Percentiles rank a stretch among this genome's conserved stretches.
These are phyloP conservation scores for Craseonycteris thonglongyai DNA, from an alignment of 2,113 vertebrate genomes.

Conservation along the genomic window DNA sequence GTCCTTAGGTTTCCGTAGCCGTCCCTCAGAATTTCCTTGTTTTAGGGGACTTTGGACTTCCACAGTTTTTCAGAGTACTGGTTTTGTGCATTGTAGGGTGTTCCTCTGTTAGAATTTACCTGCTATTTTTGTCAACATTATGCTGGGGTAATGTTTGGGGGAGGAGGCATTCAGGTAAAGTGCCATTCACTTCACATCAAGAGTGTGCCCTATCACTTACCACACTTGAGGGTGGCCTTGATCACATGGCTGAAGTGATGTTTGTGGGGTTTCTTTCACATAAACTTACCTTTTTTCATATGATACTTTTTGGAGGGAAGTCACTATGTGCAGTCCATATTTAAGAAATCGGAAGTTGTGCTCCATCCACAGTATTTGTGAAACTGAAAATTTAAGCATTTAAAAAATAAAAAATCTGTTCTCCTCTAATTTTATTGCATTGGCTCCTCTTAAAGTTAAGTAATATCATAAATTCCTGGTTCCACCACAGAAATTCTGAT, in stretches of 20 bases:
- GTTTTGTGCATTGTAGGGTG: neutral
- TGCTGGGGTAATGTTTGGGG: neutral
- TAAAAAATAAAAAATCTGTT: neutral
- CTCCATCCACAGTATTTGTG: neutral
- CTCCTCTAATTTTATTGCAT: neutral
- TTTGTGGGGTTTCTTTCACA: neutral
- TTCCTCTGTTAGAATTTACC: neutral
- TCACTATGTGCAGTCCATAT: neutral
- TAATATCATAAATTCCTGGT: neutral
- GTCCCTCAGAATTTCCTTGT: neutral
- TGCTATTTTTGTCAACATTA: neutral
- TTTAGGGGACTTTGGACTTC: neutral
- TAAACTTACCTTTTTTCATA: neutral
- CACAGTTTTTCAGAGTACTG: neutral
- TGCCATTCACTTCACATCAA: neutral
- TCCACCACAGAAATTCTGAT: neutral
- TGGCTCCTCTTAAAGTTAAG: neutral
- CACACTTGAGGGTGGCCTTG: neutral
- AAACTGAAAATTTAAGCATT: neutral
- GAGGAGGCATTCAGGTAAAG: neutral
- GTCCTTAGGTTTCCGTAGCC: neutral
- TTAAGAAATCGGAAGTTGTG: neutral
- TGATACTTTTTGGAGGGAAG: fast-evolving
- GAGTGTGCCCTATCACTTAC: neutral
- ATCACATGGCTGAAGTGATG: too few relatives aligned